Base-by-base conservation (phyloP, 1,140 invertebrate genomes). In the Chymomyza costata region DNA sequence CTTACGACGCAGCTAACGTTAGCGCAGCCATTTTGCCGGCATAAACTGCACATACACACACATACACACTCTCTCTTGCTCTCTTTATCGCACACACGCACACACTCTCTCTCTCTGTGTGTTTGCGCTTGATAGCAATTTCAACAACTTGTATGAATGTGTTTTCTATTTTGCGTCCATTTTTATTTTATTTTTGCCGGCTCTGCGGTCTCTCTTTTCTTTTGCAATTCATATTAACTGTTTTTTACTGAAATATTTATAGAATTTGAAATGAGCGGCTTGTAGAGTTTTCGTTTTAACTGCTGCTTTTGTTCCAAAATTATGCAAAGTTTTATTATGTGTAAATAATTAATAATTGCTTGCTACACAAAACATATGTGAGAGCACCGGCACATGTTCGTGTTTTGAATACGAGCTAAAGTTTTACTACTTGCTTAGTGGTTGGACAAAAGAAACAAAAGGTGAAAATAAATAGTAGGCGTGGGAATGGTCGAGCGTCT, bases 131-230 rank as follows among this genome's bases (percentile, higher is more conserved):
- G 38, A 48, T 45, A 21, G 34, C 11, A 28, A 48, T 13, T 7
- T 30, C 71, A 80, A 80, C 71, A 78, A 78, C 73, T 78, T 78
- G 71, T 78, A 78, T 71, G 71, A 78, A 78, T 78, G 71, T 76
- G 62, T 63, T 71, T 70, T 56, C 47, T 49, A 58, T 71, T 78
- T 61, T 56, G 63, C 66, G 57, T 56, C 65, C 65, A 49, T 67
- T 58, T 45, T 25, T n/a, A n/a, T n/a, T n/a, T 39, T 18, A 25
- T 37, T 17, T 8, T 11, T 19, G 44, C 15, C 13, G 13, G 28
- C 34, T 10, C 31, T 14, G 15, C 19, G 15, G 18, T 16, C 28
- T 11, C 38, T 16, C 30, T 47, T 11, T 31, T 28, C 17, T 47
- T 64, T 65, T 41, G 61, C 69, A 28, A 51, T 76, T 46, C 61